Evolutionary conservation across 2,888 invertebrate genomes (phyloP).

Genomic region (Pristionchus japonicus): DNA sequence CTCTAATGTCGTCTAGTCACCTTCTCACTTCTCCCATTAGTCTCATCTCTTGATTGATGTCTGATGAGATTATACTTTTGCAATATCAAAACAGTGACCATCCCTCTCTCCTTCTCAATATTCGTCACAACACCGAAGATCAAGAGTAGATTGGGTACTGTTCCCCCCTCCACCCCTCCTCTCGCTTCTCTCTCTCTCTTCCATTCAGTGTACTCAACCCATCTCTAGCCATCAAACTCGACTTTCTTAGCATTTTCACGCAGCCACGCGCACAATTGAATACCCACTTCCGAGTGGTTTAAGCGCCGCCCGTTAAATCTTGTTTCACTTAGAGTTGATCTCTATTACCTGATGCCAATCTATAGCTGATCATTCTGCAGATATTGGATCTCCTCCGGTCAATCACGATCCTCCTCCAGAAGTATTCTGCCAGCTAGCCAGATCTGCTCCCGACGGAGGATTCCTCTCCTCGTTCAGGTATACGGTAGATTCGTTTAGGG

Average conservation of each 20-base stretch:
- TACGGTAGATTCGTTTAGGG: neutral
- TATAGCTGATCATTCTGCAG: neutral
- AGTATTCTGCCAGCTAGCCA: neutral
- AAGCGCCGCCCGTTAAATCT: neutral
- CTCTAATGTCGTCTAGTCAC: neutral
- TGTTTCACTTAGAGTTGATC: neutral
- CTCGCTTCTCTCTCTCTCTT: neutral
- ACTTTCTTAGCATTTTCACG: neutral
- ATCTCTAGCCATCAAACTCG: slow-evolving; percentile 4
- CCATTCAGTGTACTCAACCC: neutral
- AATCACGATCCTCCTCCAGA: slow-evolving; percentile 39
- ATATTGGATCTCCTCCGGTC: slow-evolving; percentile 31
- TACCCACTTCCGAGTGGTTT: neutral
- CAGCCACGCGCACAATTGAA: neutral
- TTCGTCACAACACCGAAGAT: slow-evolving; percentile 17
- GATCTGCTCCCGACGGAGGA: slow-evolving; percentile 37
- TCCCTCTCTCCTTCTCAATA: neutral
- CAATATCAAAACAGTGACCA: neutral
- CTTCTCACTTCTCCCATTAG: neutral
- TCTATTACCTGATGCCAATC: neutral
- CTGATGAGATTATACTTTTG: neutral
- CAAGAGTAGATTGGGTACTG: neutral
- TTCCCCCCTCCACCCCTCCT: neutral
- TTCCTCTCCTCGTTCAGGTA: slow-evolving; percentile 40
- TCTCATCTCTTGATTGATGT: neutral